Percentiles rank a stretch among this genome's conserved stretches.
phyloP scores from a whole-genome alignment of 2,113 vertebrate species.

The Cardinalis cardinalis region DNA sequence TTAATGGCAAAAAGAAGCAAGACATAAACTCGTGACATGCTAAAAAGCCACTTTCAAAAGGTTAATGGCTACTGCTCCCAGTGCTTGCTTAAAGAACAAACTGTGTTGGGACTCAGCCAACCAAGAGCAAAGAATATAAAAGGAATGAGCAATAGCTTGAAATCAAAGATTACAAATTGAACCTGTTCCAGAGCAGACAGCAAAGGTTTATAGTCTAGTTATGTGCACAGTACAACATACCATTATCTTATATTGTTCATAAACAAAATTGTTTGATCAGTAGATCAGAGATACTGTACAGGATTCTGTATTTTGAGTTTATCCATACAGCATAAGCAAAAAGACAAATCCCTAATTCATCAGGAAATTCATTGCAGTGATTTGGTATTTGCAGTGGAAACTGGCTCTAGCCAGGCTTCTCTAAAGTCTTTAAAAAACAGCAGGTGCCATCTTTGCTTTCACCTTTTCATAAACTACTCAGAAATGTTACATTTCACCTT shows the following conservation, averaged over 20 bases:
- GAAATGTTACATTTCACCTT: neutral
- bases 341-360: neutral
- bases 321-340: neutral
- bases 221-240: neutral
- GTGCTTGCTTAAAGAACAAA: conserved; percentile 33
- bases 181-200: neutral
- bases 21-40: conserved; percentile 35
- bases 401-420: neutral
- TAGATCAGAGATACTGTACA: neutral
- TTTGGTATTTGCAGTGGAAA: neutral
- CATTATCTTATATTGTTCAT: neutral
- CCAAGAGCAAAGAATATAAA: neutral
- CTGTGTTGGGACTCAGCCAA: conserved; percentile 1
- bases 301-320: neutral
- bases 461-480: neutral
- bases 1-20: conserved; percentile 47
- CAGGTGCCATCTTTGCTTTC: neutral
- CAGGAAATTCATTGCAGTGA: neutral
- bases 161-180: conserved; percentile 26
- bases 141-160: conserved; percentile 19
- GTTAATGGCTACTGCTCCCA: conserved; percentile 52
- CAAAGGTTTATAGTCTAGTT: conserved; percentile 20
- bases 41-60: conserved; percentile 53
- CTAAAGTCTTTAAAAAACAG: neutral
- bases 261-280: neutral